These are phyloP conservation scores for Carposina sasakii DNA, from an alignment of 1,140 invertebrate genomes.

Conservation along the genomic window DNA sequence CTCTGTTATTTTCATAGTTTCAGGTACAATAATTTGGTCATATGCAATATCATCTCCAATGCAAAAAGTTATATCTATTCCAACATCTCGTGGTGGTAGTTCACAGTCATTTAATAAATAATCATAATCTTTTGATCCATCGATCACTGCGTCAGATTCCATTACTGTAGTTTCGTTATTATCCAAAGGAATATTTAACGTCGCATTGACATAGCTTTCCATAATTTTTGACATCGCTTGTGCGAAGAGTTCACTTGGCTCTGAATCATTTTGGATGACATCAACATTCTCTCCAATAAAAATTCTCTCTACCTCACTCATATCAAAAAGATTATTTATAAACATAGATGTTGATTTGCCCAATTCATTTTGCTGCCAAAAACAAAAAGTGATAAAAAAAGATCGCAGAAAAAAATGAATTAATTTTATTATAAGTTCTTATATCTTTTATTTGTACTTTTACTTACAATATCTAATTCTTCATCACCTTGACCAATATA, in stretches of 20 bases:
- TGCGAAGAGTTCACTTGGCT: slow-evolving; percentile 20
- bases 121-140: too few species aligned
- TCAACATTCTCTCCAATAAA: slow-evolving; percentile 20
- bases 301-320: slow-evolving; percentile 44
- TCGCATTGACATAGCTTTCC: slow-evolving; percentile 34
- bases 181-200: slow-evolving; percentile 23
- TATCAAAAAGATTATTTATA: slow-evolving; percentile 51
- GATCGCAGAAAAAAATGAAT: neutral
- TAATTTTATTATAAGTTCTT: neutral
- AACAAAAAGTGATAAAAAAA: slow-evolving; percentile 6
- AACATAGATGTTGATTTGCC: slow-evolving; percentile 47
- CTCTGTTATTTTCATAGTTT: slow-evolving; percentile 12
- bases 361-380: slow-evolving; percentile 22
- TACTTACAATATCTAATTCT: slow-evolving; percentile 38
- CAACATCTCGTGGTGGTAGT: too few species aligned
- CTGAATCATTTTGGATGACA: slow-evolving; percentile 16
- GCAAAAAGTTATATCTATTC: slow-evolving; percentile 24
- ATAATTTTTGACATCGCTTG: slow-evolving; percentile 33
- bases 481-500: slow-evolving; percentile 60
- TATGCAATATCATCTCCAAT: slow-evolving; percentile 17
- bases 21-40: too few species aligned
- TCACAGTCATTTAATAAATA: too few species aligned
- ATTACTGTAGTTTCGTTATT: too few species aligned
- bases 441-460: neutral
- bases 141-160: too few species aligned